These are phyloP conservation scores for Parthenolecanium corni DNA, from an alignment of 2,888 invertebrate species.

Conservation along the genomic window DNA sequence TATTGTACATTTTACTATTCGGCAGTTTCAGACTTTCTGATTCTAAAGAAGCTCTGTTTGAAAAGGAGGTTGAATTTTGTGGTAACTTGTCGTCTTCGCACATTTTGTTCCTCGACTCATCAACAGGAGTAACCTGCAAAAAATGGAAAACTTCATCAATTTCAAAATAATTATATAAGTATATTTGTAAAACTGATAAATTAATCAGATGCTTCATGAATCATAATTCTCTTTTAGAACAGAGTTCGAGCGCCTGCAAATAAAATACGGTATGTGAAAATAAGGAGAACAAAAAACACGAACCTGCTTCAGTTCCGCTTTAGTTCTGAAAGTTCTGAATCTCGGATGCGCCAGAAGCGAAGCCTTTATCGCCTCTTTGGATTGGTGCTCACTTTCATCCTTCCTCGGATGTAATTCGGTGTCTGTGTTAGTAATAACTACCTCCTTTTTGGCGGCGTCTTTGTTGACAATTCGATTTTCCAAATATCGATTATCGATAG, in stretches of 20 bases:
- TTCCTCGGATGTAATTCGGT: background rate
- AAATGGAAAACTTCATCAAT: background rate
- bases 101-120: slow-evolving; percentile 14
- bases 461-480: too few relatives aligned
- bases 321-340: slow-evolving; percentile 67
- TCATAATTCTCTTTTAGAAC: background rate
- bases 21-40: background rate
- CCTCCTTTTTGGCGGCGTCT: background rate
- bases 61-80: background rate
- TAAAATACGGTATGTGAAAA: background rate
- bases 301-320: slow-evolving; percentile 64
- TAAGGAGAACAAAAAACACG: too few relatives aligned
- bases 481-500: too few relatives aligned
- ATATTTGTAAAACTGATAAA: background rate
- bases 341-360: slow-evolving; percentile 42
- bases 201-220: background rate
- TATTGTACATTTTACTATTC: background rate
- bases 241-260: background rate
- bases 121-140: slow-evolving; percentile 17
- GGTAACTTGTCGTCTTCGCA: slow-evolving; percentile 19
- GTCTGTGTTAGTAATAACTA: background rate
- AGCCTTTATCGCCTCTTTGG: slow-evolving; percentile 13
- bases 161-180: background rate
- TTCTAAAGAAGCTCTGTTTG: slow-evolving; percentile 2
- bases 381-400: background rate